A percentile compares a stretch with the other conserved stretches of the same genome.
Conservation (phyloP, 1,140 invertebrate species). For the Monomorium pharaonis region DNA sequence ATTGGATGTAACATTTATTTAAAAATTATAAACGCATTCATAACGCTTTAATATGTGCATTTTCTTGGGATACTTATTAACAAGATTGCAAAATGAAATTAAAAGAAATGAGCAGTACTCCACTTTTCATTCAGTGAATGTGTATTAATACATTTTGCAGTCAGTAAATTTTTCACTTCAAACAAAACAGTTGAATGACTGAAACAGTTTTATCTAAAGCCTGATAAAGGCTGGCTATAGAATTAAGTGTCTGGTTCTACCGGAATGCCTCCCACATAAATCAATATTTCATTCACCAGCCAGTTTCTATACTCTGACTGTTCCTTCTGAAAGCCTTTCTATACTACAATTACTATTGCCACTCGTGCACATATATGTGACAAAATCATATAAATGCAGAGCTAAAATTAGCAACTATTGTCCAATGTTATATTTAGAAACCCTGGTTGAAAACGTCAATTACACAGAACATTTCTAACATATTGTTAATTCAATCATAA, state of each 20-base stretch:
- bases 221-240: constrained; percentile 19
- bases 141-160: constrained; percentile 33
- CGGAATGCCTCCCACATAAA: constrained; percentile 73
- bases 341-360: constrained; percentile 24
- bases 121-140: not conserved
- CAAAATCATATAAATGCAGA: constrained; percentile 25
- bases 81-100: not conserved
- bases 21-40: not conserved
- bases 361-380: not conserved
- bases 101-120: not conserved
- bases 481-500: not conserved
- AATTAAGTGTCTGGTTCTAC: constrained; percentile 58
- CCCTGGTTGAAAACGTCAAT: not conserved
- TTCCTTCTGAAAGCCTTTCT: constrained; percentile 48
- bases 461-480: not conserved
- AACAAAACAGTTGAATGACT: constrained; percentile 36
- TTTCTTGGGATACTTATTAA: not conserved
- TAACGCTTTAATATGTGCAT: not conserved
- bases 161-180: constrained; percentile 14
- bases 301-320: constrained; percentile 64
- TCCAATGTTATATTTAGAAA: constrained; percentile 39
- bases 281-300: constrained; percentile 83
- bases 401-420: constrained; percentile 39
- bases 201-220: constrained; percentile 25
- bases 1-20: not conserved